Conservation (phyloP, 1,140 invertebrate genomes). For the Drosophila simulans region DNA sequence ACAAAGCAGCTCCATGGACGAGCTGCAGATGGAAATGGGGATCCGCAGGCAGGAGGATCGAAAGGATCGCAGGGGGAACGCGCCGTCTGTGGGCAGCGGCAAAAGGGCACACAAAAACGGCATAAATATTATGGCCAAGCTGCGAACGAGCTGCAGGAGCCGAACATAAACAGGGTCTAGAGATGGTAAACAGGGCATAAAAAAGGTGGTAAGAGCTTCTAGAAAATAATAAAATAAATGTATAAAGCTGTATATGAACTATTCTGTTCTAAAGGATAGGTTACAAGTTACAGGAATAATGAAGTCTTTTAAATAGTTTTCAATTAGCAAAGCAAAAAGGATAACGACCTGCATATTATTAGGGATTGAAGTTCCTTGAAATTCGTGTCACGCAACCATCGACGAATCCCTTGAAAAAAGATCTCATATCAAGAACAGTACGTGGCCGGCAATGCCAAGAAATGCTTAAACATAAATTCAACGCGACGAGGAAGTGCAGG, state of each 20-base stretch:
- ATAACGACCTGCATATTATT: not conserved
- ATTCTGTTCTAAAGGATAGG: too few relatives aligned
- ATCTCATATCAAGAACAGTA: conserved; percentile 68
- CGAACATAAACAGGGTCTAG: conserved; percentile 38
- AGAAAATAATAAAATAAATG: not conserved
- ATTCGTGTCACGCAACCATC: conserved; percentile 39
- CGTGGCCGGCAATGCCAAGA: conserved; percentile 68
- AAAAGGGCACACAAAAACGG: conserved; percentile 75
- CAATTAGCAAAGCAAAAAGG: too few relatives aligned
- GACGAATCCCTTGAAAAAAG: conserved; percentile 19
- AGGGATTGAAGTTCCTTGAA: not conserved
- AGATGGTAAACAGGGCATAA: conserved; percentile 17
- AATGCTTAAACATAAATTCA: conserved; percentile 76
- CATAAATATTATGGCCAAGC: conserved; percentile 80
- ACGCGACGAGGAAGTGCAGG: conserved; percentile 44
- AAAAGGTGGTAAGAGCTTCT: not conserved
- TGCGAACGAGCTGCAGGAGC: conserved; percentile 43
- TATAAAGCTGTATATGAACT: not conserved
- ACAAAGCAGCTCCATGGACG: conserved; percentile 17
- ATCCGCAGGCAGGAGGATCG: conserved; percentile 6
- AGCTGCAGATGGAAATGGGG: conserved; percentile 26
- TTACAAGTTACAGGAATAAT: too few relatives aligned
- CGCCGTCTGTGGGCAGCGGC: conserved; percentile 49
- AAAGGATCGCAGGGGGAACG: not conserved
- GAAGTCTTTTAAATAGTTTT: too few relatives aligned